Evolutionary conservation across 2,797 vertebrate genomes (phyloP), one percentile per base, ranked within the genome.

Genomic region (Schizothorax lantsangensis): DNA sequence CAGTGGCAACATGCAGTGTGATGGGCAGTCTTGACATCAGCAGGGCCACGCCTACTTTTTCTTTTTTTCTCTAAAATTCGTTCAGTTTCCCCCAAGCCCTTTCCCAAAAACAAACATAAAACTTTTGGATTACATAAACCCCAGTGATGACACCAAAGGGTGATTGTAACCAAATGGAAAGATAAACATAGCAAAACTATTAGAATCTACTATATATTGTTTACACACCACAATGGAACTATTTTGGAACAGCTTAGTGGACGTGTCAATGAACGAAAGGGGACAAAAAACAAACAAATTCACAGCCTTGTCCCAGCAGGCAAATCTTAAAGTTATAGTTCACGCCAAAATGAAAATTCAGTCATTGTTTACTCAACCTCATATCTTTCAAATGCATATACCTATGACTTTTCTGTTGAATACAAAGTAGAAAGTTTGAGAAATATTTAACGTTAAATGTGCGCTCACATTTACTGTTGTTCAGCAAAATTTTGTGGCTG

Each of bases 1-100:
- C 75, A 81, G 84, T 66, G 83, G 80, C 84, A 85, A 74, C 90
- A 84, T 90, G 88, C 90, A 90, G 90, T 89, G 88, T 88, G 87
- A 89, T 21, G 90, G 90, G 90, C 90, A 89, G 86, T 92, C 89
- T 91, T 80, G 23, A 86, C 87, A 88, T 87, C 89, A 91, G 87
- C 85, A 87, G 90, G 91, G 81, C 78, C 84, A 83, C 45, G 45
- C 88, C 72, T 83, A 78, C 71, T 77, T 84, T 54, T 64, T 57
- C 38, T 64, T 6, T 38, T 64, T 78, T 84, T 12, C 69, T 89
- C 86, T 40, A 38, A 82, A 59, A 84, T 78, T 57, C 74, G 6
- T 26, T 84, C n/a, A 83, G 15, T 40, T 81, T 17, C 17, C 45
- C 66, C 59, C 2, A 1, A 71, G 23, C 19, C 82, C 21, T n/a